Percentiles rank a stretch among this genome's conserved stretches.
Conservation (phyloP, 2,888 invertebrate genomes). For the Plagiodera versicolora region DNA sequence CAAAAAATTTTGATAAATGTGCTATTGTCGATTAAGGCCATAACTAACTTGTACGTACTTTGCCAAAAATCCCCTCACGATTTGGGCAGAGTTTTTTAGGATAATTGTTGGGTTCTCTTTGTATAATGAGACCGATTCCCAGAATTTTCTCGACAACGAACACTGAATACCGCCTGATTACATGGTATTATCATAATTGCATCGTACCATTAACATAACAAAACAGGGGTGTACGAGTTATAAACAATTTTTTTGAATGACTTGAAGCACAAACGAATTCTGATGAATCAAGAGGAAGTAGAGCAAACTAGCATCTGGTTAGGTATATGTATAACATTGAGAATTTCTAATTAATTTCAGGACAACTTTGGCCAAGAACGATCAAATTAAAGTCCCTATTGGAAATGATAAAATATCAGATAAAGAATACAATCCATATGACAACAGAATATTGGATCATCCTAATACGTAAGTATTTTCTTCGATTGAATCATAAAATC, state of each 20-base stretch:
- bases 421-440: slow-evolving; percentile 41
- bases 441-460: slow-evolving; percentile 39
- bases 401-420: slow-evolving; percentile 24
- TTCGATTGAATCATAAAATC: neutral
- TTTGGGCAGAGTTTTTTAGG: neutral
- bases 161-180: neutral
- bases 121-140: neutral
- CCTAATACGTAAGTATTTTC: slow-evolving; percentile 40
- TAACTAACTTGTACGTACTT: too few relatives aligned
- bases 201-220: too few relatives aligned
- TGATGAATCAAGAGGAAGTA: too few relatives aligned
- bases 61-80: neutral
- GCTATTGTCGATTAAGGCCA: too few relatives aligned
- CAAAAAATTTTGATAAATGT: too few relatives aligned
- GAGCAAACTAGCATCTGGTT: too few relatives aligned
- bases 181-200: slow-evolving; percentile 10
- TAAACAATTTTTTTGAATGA: too few relatives aligned
- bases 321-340: neutral
- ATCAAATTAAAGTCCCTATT: slow-evolving; percentile 39
- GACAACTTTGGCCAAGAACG: slow-evolving; percentile 37
- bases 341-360: slow-evolving; percentile 22
- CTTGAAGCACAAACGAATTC: too few relatives aligned
- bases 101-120: neutral
- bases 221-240: too few relatives aligned
- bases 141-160: neutral